These are phyloP conservation scores for Smutsia gigantea DNA, from an alignment of 2,797 vertebrate genomes.

Conservation along the genomic window DNA sequence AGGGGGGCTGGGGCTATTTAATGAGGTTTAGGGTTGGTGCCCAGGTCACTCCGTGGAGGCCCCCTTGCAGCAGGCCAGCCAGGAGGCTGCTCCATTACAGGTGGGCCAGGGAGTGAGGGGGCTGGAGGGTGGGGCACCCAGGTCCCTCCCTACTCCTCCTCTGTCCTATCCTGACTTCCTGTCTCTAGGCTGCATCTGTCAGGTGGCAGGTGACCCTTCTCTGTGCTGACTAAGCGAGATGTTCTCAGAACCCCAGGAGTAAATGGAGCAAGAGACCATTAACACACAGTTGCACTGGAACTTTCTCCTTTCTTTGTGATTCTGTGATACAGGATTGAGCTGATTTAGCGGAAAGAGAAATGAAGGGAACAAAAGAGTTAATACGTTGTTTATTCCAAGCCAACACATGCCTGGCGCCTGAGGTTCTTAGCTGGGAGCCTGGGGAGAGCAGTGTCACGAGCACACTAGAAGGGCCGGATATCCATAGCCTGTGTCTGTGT, in stretches of 20 bases:
- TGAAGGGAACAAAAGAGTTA: neutral
- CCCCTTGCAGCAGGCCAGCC: conserved; percentile 62
- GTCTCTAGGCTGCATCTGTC: neutral
- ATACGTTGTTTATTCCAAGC: neutral
- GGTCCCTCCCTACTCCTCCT: neutral
- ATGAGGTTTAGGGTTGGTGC: conserved; percentile 58
- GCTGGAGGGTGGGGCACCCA: neutral
- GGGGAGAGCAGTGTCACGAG: neutral
- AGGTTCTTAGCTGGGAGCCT: neutral
- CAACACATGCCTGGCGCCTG: neutral
- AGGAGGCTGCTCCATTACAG: conserved; percentile 13
- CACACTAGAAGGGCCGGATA: neutral
- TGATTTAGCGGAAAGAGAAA: neutral
- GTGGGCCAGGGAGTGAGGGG: conserved; percentile 62
- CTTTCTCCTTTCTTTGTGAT: neutral
- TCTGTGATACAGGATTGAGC: neutral
- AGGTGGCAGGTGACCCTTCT: neutral
- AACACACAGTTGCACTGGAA: neutral
- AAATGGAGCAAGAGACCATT: neutral
- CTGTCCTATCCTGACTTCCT: neutral
- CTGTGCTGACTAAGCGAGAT: neutral
- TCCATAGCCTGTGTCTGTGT: too few relatives aligned
- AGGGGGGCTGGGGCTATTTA: conserved; percentile 67
- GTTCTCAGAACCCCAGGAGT: neutral
- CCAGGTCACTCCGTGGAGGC: conserved; percentile 55